Conservation (phyloP, 2,888 invertebrate genomes). For the Dryocosmus kuriphilus region DNA sequence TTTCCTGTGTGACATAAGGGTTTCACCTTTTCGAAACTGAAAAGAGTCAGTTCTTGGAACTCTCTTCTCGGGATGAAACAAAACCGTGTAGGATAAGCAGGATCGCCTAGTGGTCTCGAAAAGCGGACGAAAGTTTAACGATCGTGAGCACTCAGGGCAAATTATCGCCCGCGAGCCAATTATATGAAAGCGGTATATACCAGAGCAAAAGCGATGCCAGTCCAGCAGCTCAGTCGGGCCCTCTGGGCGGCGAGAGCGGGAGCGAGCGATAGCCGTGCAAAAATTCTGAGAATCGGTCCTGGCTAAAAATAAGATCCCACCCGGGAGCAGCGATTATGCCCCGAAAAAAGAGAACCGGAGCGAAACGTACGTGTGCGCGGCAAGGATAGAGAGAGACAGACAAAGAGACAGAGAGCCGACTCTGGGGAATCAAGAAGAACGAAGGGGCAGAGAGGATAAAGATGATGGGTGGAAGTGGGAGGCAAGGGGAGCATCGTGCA, state of each 20-base stretch:
- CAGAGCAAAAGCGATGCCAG: conserved; percentile 50
- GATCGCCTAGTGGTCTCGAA: conserved; percentile 53
- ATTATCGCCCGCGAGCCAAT: conserved; percentile 73
- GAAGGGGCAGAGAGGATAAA: conserved; percentile 49
- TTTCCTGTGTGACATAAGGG: neutral
- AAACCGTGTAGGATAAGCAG: conserved; percentile 1
- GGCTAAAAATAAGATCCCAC: conserved; percentile 77
- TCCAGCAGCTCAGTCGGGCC: conserved; percentile 49
- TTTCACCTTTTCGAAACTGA: neutral
- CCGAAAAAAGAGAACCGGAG: conserved; percentile 66
- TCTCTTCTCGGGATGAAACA: neutral
- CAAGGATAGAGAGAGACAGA: conserved; percentile 45
- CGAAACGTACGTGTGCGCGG: conserved; percentile 58
- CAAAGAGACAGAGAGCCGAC: conserved; percentile 45
- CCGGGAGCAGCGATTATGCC: conserved; percentile 75
- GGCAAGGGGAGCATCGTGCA: conserved; percentile 54
- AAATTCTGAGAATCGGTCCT: conserved; percentile 73
- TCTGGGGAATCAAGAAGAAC: conserved; percentile 41
- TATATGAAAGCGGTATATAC: conserved; percentile 55
- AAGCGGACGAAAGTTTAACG: conserved; percentile 69
- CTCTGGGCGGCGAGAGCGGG: conserved; percentile 36
- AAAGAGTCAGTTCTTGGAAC: neutral
- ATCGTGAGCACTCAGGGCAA: conserved; percentile 69
- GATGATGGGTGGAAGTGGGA: conserved; percentile 48
- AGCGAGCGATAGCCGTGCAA: conserved; percentile 60